Base-by-base conservation (phyloP, 2,888 invertebrate species). In the Chironomus tentans region DNA sequence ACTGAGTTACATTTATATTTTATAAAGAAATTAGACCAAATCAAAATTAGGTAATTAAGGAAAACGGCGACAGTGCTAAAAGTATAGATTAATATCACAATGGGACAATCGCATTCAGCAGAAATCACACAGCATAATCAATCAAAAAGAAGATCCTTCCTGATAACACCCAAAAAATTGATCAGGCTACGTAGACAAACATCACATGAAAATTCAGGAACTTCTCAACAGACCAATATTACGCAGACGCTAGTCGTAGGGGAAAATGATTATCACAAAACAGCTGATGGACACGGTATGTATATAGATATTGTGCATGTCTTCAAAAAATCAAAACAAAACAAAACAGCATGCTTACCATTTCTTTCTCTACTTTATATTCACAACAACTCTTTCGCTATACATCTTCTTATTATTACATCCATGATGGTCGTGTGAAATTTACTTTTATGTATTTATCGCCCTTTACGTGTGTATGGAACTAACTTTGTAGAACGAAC, bases 201-300 rank as follows among this genome's bases (percentile, higher is more conserved):
- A 65, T 21, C 24, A 21, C 13, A 21, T 10, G 22, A 46, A 69
- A 47, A 69, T 69, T 69, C 47, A 3, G 46, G 46, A 69, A n/a
- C 46, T 7, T 7, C 12, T 21, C 7, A 3, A 3, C 68, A 68
- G 10, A 24, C 13, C n/a, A 15, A 10, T 3, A 38, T 2, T 21
- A 46, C 47, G 38, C 47, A 69, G 7, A 3, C 18, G 38, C 18
- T 7, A 46, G 2, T n/a, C 5, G 1, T 7, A 46, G 69, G 47
- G 18, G 69, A 69, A 69, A n/a, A 46, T 15, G 46, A 46, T 22
- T n/a, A 28, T 38, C 69, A 46, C 21, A 68, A 68, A 47, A 69
- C 69, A 69, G 69, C 69, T 69, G 69, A 69, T 69, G 4, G n/a
- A 22, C 24, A 21, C 13, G 68, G 68, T 68, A 68, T 24, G 68